Evolutionary conservation across 37 sponge, comb jelly and placozoan genomes (phyloP), one percentile per base, ranked within the genome.

Genomic region (Halichondria panicea): DNA sequence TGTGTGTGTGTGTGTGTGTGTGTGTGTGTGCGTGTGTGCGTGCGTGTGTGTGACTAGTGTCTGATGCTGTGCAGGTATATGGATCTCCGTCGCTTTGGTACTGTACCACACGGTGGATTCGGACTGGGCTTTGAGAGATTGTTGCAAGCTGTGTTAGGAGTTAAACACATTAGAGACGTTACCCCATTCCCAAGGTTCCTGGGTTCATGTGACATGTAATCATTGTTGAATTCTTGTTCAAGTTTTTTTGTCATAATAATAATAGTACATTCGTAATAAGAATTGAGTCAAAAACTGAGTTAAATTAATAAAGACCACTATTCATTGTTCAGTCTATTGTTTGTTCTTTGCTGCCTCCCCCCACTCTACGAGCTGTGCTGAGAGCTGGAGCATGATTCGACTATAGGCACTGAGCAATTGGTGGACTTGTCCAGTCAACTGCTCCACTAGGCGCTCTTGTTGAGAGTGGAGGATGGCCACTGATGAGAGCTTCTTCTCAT

Each of bases 101-200:
- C 85, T 21, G 79, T 96, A 32, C 90, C 91, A 6, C 94, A 93
- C 53, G 96, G 96, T 27, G 96, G 96, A 24, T 96, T 96, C 77
- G 96, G 96, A 28, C 80, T 96, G 34, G 96, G 96, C 21, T 96
- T 96, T 80, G 96, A 96, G 56, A 71, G 96, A 6, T 68, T 85
- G 34, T 54, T 96, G 11, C 93, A 93, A 66, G 80, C 73, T 5
- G 50, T 93, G 43, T 35, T 90, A 61, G 93, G 90, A 43, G 35
- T 86, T 44, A 79, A 71, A 24, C 61, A 93, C 55, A 93, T 96
- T 28, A 56, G 96, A 59, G 96, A 96, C 70, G 84, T 83, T 1
- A 89, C 87, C 45, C 88, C 96, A 12, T 96, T 93, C 48, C 96
- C 96, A 67, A 77, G 93, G 35, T 93, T 63, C 59, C 62, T 83